phyloP scores from a whole-genome alignment of 2,113 vertebrate species.

The Otus sunia region DNA sequence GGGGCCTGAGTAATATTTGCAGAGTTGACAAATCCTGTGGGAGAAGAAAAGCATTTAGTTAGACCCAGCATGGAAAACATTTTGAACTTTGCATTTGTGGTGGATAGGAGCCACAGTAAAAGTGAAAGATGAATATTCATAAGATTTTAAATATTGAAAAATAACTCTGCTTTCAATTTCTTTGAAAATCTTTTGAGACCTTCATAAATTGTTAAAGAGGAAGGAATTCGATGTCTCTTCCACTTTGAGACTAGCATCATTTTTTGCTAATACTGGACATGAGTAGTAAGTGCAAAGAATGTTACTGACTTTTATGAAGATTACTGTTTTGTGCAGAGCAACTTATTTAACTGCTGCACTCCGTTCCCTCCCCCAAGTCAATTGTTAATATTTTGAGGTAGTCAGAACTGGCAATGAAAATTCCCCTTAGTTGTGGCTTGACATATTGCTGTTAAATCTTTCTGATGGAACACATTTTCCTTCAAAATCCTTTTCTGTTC shows the following conservation, averaged over 20 bases:
- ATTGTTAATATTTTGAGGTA: not conserved
- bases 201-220: not conserved
- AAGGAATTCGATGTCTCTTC: not conserved
- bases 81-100: not conserved
- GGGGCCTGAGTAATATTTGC: not conserved
- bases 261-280: not conserved
- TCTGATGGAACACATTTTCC: not conserved
- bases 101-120: not conserved
- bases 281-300: not conserved
- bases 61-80: not conserved
- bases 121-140: slow-evolving; percentile 29
- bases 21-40: not conserved
- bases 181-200: not conserved
- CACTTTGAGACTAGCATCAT: not conserved
- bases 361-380: not conserved
- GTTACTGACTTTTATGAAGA: not conserved
- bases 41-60: not conserved
- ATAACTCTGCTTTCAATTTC: slow-evolving; percentile 4
- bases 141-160: slow-evolving; percentile 45
- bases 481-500: not conserved
- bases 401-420: not conserved
- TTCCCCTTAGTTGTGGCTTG: not conserved
- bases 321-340: not conserved
- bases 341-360: not conserved
- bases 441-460: not conserved